Percentiles rank a stretch among this genome's conserved stretches.
These are phyloP conservation scores for Stomorhina lunata DNA, from an alignment of 2,888 invertebrate species.

Conservation along the genomic window DNA sequence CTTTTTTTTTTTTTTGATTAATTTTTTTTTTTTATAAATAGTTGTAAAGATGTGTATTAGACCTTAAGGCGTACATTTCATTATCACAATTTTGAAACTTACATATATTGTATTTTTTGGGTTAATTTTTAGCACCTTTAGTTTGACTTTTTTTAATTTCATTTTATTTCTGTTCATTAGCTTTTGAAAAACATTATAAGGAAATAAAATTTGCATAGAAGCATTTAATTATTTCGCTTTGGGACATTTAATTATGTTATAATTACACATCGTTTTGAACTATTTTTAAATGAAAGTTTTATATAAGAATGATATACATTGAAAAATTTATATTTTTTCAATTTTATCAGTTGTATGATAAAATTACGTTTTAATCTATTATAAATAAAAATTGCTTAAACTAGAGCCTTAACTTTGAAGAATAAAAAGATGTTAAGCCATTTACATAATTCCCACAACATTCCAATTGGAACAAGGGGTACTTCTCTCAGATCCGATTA, in stretches of 20 bases:
- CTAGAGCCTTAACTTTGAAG: too few relatives aligned
- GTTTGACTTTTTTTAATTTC: not conserved
- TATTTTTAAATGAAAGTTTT: too few relatives aligned
- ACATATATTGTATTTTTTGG: not conserved
- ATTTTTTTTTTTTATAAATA: constrained; percentile 4
- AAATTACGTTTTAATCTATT: too few relatives aligned
- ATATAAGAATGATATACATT: too few relatives aligned
- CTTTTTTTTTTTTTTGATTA: not conserved
- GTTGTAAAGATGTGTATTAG: constrained; percentile 18
- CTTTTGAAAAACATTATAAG: not conserved
- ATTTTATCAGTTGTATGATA: too few relatives aligned
- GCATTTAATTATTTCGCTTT: constrained; percentile 23
- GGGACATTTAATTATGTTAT: constrained; percentile 28
- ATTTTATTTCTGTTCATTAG: not conserved
- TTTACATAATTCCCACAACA: too few relatives aligned
- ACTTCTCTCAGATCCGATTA: too few relatives aligned
- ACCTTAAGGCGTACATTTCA: constrained; percentile 52
- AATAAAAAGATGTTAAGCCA: too few relatives aligned
- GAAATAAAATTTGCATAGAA: constrained; percentile 21
- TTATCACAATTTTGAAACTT: constrained; percentile 23
- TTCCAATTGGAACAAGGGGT: too few relatives aligned
- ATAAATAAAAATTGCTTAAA: too few relatives aligned
- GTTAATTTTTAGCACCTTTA: constrained; percentile 35
- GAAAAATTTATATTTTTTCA: too few relatives aligned
- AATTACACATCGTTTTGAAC: too few relatives aligned